phyloP scores from a whole-genome alignment of 2,888 invertebrate species.

The Macroteleia sp. region DNA sequence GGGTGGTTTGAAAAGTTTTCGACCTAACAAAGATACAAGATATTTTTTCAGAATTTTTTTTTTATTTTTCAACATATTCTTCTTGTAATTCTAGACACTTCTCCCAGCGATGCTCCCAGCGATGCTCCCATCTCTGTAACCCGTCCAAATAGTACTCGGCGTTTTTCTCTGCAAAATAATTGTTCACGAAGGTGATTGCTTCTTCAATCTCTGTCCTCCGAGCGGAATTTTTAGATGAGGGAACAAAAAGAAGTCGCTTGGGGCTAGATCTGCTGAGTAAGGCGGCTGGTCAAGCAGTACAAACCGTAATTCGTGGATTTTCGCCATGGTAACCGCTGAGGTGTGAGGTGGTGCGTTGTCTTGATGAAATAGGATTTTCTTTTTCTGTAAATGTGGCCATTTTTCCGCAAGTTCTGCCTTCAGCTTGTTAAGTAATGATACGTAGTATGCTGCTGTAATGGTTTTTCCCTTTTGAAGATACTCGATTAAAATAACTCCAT shows the following conservation, averaged over 20 bases:
- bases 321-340: not conserved
- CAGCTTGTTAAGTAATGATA: conserved; percentile 62
- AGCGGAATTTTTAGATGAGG: not conserved
- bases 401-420: conserved; percentile 62
- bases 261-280: conserved; percentile 5
- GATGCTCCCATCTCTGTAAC: not conserved
- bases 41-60: too few species aligned
- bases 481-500: conserved; percentile 71
- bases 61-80: too few species aligned
- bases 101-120: too few species aligned
- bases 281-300: not conserved
- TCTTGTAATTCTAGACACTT: too few species aligned
- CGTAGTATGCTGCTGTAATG: conserved; percentile 67
- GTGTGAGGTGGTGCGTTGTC: conserved; percentile 7
- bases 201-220: not conserved
- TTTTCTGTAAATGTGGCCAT: conserved; percentile 43
- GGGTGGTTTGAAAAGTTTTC: too few species aligned
- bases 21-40: too few species aligned
- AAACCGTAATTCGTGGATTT: conserved; percentile 5
- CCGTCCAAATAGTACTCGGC: conserved; percentile 3
- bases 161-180: conserved; percentile 4
- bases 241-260: not conserved
- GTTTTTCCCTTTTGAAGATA: conserved; percentile 73
- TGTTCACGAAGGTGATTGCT: not conserved
- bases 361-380: conserved; percentile 62